Evolutionary conservation across 2,888 invertebrate genomes (phyloP), one percentile per base, ranked within the genome.

Genomic region (Nudaria mundana): DNA sequence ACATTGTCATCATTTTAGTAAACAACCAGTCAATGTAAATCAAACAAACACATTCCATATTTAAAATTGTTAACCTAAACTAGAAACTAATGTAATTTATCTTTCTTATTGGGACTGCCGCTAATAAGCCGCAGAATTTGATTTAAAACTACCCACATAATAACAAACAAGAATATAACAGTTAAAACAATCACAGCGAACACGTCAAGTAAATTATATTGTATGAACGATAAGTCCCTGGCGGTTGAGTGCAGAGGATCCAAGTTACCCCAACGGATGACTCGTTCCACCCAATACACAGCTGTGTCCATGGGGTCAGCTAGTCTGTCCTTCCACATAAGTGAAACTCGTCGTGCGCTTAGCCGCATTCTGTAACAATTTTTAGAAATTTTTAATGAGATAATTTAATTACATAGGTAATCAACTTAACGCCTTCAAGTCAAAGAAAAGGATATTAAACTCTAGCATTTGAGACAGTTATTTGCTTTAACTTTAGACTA

Each of bases 211-310:
- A 85, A 48, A 0, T 72, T 56, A 35, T 75, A 56, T 52, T 85
- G 73, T 48, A 77, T 68, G 49, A 76, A 69, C 1, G 70, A 67
- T 3, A 86, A 62, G 38, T 87, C 70, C 33, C 76, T 69, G 0
- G 84, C 64, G 1, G 60, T 31, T 0, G 83, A 72, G 50, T 81
- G 71, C 0, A 86, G 64, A 1, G 70, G 74, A 10, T 81, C 75
- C 1, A 55, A 48, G 32, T 66, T 56, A 0, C 88, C 85, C 85
- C 87, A 88, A 12, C 86, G 67, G 22, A 91, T 69, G 14, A 91
- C 83, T 41, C 91, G 76, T 46, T 92, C 92, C 18, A 90, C 82
- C 84, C 91, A 91, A 78, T 90, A 92, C 1, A 91, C 75, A 0
- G 91, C 91, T 0, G 88, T 90, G 37, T 91, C 88, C 15, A 92